phyloP scores from a whole-genome alignment of 1,140 invertebrate species.

The honey bee (Apis mellifera) region Amel_HAv3.1 CM009935.2:10814001-10814500 shows the following conservation, averaged over 20 bases:
- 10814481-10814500: constrained; percentile 75
- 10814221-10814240: constrained; percentile 13
- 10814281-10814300: constrained; percentile 4
- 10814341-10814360: not conserved
- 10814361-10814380: not conserved
- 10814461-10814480: constrained; percentile 50
- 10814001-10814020: not conserved
- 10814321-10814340: too few species aligned
- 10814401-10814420: constrained; percentile 4
- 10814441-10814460: constrained; percentile 57
- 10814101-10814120: not conserved
- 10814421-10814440: not conserved
- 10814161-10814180: not conserved
- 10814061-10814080: not conserved
- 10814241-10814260: constrained; percentile 13
- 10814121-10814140: constrained; percentile 34
- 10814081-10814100: not conserved
- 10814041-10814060: not conserved
- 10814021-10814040: not conserved
- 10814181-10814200: not conserved
- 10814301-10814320: not conserved
- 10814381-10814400: too few species aligned
- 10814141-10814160: constrained; percentile 18
- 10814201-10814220: not conserved
- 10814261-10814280: not conserved